A percentile compares a stretch with the other conserved stretches of the same genome.
Conservation (phyloP, 2,888 invertebrate genomes). For the Neuroscelio doddi region DNA sequence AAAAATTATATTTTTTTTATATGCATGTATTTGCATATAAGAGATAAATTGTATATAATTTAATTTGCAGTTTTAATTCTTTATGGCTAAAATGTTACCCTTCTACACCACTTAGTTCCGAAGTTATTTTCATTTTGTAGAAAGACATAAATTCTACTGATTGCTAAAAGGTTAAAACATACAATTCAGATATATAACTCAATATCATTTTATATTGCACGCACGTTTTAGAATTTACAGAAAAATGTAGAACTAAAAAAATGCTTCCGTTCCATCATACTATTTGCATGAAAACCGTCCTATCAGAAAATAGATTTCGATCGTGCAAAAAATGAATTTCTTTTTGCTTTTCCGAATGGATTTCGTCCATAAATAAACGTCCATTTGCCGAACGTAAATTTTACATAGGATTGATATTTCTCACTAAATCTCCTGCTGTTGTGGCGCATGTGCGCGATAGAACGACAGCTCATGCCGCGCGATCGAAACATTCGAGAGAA, state of each 20-base stretch:
- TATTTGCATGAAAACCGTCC: slow-evolving; percentile 30
- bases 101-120: too few species aligned
- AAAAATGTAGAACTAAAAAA: neutral
- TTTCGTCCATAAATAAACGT: slow-evolving; percentile 42
- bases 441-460: slow-evolving; percentile 33
- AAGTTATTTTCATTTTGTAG: too few species aligned
- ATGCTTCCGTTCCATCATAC: neutral
- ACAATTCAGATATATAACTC: too few species aligned
- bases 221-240: too few species aligned
- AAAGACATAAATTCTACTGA: too few species aligned
- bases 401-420: slow-evolving; percentile 42
- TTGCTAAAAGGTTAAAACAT: too few species aligned
- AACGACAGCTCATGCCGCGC: slow-evolving; percentile 25
- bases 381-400: slow-evolving; percentile 34
- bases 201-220: too few species aligned
- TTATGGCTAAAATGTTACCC: too few species aligned
- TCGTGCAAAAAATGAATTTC: slow-evolving; percentile 17
- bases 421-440: slow-evolving; percentile 28
- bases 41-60: too few species aligned
- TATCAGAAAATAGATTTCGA: slow-evolving; percentile 13
- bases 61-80: too few species aligned
- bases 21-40: too few species aligned
- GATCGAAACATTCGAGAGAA: slow-evolving; percentile 33
- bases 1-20: too few species aligned
- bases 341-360: slow-evolving; percentile 23